Base-by-base conservation (phyloP, 2,888 invertebrate genomes). In the Vanessa cardui region DNA sequence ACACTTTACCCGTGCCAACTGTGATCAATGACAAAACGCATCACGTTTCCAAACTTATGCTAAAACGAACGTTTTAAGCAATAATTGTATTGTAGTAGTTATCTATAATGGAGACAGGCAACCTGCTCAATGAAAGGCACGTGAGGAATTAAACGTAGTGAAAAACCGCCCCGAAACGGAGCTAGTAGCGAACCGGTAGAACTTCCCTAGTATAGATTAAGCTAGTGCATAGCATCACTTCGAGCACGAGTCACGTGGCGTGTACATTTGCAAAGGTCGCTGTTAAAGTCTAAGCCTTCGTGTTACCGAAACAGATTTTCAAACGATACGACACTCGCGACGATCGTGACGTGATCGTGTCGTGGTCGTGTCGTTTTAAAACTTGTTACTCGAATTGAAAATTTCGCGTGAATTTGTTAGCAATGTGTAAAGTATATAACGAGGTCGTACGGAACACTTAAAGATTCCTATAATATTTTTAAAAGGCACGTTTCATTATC, bases 141-240 rank as follows among this genome's bases (percentile, higher is more conserved):
- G 83, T 85, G 83, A 90, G 91, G 91, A 91, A 91, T 92, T 92
- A 85, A 89, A 81, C 70, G 89, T 90, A 90, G 88, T 79, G 76
- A 68, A 64, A 60, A 68, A 60, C 39, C 65, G 62, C 70, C 69
- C 67, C 44, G 15, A n/a, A 61, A 61, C 8, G 68, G 47, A 58
- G 62, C 56, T 33, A 26, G 62, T 70, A 72, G 71, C 21, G 31
- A 64, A 61, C 85, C 82, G 78, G 80, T 86, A 86, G 85, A 80
- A 56, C 83, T 65, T 63, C 83, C 84, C 83, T 89, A 89, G 87
- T 78, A 71, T 90, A 90, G 87, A 73, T 75, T 78, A 87, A 85
- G 84, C 77, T 80, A 80, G 75, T 78, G 76, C 73, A 73, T 74
- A 59, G 59, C 62, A 33, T 59, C 49, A 58, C 31, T 58, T 18